A percentile compares a stretch with the other conserved stretches of the same genome.
phyloP scores from a whole-genome alignment of 2,888 invertebrate species.

The Leucozona laternaria region DNA sequence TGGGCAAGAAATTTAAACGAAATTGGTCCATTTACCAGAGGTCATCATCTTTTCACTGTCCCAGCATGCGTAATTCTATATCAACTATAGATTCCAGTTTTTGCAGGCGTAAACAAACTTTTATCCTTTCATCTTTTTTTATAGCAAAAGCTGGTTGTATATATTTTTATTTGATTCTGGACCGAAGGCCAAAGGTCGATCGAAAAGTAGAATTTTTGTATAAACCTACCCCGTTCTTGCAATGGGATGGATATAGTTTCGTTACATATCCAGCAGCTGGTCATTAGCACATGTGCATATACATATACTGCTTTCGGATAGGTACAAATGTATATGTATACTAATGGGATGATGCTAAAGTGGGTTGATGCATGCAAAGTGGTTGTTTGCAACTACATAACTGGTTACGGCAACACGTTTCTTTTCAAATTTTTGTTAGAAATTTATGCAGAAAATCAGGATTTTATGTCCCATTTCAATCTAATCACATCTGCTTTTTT shows the following conservation, averaged over 20 bases:
- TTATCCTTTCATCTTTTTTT: neutral
- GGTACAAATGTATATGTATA: neutral
- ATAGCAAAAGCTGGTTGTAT: neutral
- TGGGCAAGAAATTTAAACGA: neutral
- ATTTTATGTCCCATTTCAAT: constrained; percentile 22
- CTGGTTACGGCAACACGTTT: constrained; percentile 16
- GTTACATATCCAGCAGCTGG: constrained; percentile 20
- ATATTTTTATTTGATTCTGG: neutral
- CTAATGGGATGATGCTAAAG: constrained; percentile 10
- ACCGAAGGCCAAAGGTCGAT: neutral
- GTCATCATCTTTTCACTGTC: neutral
- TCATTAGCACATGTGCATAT: neutral
- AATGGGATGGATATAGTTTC: neutral
- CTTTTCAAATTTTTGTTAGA: neutral
- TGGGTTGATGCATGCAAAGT: constrained; percentile 22
- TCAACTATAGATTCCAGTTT: neutral
- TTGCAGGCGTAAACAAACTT: neutral
- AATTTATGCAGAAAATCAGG: constrained; percentile 14
- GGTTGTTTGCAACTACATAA: constrained; percentile 8
- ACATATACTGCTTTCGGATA: constrained; percentile 3
- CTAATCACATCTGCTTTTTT: constrained; percentile 21
- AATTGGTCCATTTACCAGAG: constrained; percentile 1
- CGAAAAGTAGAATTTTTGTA: neutral
- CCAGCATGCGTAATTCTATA: neutral
- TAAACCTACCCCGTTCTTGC: constrained; percentile 20